These are phyloP conservation scores for Microtus richardsoni DNA, from an alignment of 2,113 vertebrate genomes.

Conservation along the genomic window DNA sequence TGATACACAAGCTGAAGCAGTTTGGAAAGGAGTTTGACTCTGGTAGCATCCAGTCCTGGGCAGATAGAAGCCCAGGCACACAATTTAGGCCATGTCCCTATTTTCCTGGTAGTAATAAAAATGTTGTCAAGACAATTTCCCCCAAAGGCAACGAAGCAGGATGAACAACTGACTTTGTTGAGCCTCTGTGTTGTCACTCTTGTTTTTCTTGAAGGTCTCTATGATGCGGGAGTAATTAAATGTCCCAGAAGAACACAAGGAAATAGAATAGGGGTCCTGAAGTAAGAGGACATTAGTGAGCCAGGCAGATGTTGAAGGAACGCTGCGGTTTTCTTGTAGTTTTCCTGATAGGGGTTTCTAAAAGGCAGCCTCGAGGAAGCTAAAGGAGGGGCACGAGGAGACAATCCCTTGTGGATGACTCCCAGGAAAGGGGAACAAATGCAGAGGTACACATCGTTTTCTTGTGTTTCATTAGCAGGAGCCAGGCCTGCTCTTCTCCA, in stretches of 20 bases:
- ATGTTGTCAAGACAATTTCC: constrained; percentile 30
- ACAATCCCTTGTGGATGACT: neutral
- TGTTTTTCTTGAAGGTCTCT: constrained; percentile 4
- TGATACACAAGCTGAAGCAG: neutral
- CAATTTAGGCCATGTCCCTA: neutral
- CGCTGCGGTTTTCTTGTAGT: neutral
- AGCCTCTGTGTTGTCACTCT: constrained; percentile 14
- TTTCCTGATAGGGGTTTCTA: neutral
- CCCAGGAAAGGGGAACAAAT: neutral
- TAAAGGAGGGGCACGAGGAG: neutral
- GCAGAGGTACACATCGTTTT: neutral
- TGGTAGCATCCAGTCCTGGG: neutral
- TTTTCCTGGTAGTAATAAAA: constrained; percentile 59
- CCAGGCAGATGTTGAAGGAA: neutral
- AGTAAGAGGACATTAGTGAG: neutral
- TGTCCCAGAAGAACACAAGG: constrained; percentile 29
- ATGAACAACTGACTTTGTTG: constrained; percentile 54
- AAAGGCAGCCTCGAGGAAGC: neutral
- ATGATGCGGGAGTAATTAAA: constrained; percentile 6
- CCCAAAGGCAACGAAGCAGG: constrained; percentile 58
- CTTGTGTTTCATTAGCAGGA: neutral
- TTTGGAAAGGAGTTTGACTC: constrained; percentile 36
- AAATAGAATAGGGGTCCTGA: neutral
- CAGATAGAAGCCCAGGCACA: neutral
- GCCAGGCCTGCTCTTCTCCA: neutral